phyloP scores from a whole-genome alignment of 2,113 vertebrate species.

The Chlorodrepanis virens region DNA sequence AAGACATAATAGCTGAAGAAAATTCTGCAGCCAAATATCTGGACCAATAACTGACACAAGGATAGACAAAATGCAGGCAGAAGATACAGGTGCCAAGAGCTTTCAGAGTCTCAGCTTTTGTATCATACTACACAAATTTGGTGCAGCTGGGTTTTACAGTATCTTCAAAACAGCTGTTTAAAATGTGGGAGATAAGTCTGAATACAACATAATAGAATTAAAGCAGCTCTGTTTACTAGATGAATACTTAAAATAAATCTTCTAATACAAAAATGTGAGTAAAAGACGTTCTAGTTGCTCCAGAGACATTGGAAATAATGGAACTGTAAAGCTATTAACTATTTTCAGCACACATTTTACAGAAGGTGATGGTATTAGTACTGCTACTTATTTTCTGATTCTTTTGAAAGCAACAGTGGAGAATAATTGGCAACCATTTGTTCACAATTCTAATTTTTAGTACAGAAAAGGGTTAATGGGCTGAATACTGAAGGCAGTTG shows the following conservation, averaged over 20 bases:
- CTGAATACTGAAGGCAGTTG: background rate
- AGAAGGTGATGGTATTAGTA: background rate
- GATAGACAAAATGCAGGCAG: background rate
- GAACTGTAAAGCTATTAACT: background rate
- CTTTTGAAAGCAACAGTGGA: background rate
- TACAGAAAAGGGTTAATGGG: background rate
- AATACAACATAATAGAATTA: background rate
- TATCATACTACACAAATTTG: background rate
- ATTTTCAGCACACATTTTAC: background rate
- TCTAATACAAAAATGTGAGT: background rate
- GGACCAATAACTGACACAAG: background rate
- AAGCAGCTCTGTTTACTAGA: background rate
- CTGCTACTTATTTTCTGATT: background rate
- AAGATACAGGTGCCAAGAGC: background rate
- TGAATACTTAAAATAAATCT: background rate
- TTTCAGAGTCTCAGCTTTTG: background rate
- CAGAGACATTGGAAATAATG: background rate
- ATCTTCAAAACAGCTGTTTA: background rate
- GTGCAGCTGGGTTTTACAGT: background rate
- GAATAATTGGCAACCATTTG: background rate
- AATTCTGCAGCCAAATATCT: background rate
- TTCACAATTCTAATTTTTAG: background rate
- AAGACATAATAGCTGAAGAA: background rate
- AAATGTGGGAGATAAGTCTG: background rate
- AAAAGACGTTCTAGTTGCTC: background rate